These are phyloP conservation scores for Anhinga rufa DNA, from an alignment of 2,113 vertebrate species.

Conservation along the genomic window DNA sequence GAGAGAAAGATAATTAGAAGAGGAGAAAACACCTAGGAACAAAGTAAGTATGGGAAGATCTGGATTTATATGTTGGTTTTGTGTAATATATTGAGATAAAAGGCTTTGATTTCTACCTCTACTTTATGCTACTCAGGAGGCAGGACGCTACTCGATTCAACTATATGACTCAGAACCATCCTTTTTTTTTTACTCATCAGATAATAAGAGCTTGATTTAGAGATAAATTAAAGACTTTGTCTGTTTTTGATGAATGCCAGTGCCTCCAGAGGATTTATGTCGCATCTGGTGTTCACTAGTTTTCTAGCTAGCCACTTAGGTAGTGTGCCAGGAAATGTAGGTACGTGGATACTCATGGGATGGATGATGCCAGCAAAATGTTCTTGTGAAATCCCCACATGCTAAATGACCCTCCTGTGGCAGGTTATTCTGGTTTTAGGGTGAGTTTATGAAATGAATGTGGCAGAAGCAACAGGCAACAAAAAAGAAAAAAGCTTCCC, in stretches of 20 bases:
- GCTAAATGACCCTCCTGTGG: background rate
- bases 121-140: background rate
- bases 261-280: background rate
- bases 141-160: background rate
- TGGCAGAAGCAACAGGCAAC: background rate
- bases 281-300: background rate
- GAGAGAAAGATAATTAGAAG: background rate
- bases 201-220: background rate
- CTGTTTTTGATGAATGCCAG: background rate
- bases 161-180: background rate
- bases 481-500: background rate
- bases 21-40: background rate
- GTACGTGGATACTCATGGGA: background rate
- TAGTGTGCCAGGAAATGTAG: background rate
- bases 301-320: background rate
- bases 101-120: background rate
- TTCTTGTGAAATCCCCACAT: background rate
- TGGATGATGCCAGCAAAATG: background rate
- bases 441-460: background rate
- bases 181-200: background rate
- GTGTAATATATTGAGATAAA: background rate
- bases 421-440: background rate
- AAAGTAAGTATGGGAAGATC: background rate
- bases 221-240: background rate
- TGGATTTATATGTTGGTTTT: background rate